Base-by-base conservation (phyloP, 2,113 vertebrate species). In the Delphinus delphis region DNA sequence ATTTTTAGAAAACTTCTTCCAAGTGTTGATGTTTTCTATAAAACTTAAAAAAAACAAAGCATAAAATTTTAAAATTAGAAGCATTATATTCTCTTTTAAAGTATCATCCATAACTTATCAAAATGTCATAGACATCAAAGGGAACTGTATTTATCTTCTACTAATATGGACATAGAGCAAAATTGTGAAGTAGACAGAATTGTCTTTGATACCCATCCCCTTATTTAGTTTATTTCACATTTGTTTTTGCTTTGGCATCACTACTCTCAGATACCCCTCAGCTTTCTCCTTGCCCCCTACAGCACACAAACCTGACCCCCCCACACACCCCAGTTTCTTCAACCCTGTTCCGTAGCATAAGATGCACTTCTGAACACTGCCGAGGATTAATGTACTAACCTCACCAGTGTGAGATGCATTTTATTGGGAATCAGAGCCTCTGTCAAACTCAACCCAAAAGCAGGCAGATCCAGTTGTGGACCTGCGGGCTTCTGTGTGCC, bases 1-100 rank as follows among this genome's bases (percentile, higher is more conserved):
- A 76, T 86, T 76, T 90, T 90, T 88, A 93, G 68, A 96, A 92
- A 67, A 44, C n/a, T n/a, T 38, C 31, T 53, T 85, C 53, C 41
- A 70, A 73, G 47, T 74, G 8, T 63, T 85, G 26, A 67, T 73
- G 6, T 79, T 83, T 90, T 79, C 68, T 86, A 4, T 65, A 36
- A 80, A 91, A 63, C 31, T 82, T 80, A 41, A 55, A 33, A 58
- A 91, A n/a, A 83, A 70, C 47, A 91, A 90, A 55, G 58, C 28
- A 63, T 88, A 74, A 87, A 88, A 67, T 67, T 80, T 31, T 76
- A 74, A 58, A 63, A 53, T 15, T 63, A 15, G 44, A 60, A 94
- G 7, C 26, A 26, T 81, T n/a, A 23, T 26, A 60, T 88, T 90
- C 55, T 26, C 8, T 25, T 44, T 92, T 14, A 86, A 86, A 47